A percentile compares a stretch with the other conserved stretches of the same genome.
Evolutionary conservation across 2,888 invertebrate species (phyloP).

Genomic region (Kryphioiulus occultus): DNA sequence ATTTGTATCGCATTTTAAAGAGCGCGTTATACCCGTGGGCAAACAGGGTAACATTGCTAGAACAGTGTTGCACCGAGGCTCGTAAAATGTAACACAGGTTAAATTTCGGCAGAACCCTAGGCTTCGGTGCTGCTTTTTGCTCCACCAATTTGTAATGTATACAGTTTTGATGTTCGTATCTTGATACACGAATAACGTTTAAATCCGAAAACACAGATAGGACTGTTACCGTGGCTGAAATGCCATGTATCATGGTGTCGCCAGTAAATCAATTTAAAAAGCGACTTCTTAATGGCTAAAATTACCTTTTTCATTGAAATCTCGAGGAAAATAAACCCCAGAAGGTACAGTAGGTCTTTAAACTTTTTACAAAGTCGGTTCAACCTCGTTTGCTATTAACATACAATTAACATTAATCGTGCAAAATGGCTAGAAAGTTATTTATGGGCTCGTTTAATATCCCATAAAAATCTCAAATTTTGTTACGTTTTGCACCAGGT

Average conservation of each 20-base stretch:
- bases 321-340: neutral
- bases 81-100: neutral
- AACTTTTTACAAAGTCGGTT: neutral
- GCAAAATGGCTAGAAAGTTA: neutral
- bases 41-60: neutral
- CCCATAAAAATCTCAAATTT: neutral
- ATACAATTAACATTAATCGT: conserved; percentile 17
- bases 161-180: neutral
- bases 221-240: neutral
- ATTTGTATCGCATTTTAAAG: conserved; percentile 22
- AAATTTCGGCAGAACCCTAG: neutral
- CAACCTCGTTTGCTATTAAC: neutral
- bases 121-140: neutral
- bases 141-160: neutral
- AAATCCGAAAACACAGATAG: neutral
- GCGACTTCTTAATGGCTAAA: neutral
- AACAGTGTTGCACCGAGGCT: conserved; percentile 22
- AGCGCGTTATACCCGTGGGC: neutral
- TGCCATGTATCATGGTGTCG: conserved; percentile 19
- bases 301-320: conserved; percentile 16
- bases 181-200: conserved; percentile 31
- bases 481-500: neutral
- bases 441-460: neutral
- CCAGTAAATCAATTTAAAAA: conserved; percentile 31
- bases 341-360: neutral